phyloP scores from a whole-genome alignment of 2,888 invertebrate genomes.

The Xestia xanthographa region DNA sequence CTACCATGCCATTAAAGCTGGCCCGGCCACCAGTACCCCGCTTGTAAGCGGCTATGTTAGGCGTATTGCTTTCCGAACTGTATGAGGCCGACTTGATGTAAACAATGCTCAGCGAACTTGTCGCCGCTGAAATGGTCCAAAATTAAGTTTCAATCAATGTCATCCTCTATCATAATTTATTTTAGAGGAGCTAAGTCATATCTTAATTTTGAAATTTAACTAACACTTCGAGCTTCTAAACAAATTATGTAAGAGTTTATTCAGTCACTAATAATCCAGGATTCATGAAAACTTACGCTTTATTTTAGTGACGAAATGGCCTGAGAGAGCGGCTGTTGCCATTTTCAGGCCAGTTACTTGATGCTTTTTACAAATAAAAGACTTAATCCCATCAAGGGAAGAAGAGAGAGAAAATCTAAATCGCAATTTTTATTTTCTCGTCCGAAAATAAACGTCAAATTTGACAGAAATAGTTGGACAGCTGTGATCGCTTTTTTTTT shows the following conservation, averaged over 20 bases:
- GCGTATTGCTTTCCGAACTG: conserved; percentile 88
- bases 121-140: conserved; percentile 77
- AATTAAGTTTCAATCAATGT: conserved; percentile 6
- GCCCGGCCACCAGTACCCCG: conserved; percentile 97
- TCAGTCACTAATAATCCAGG: conserved; percentile 28
- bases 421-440: conserved; percentile 5
- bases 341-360: conserved; percentile 78
- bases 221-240: conserved; percentile 27
- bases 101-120: conserved; percentile 84
- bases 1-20: conserved; percentile 98
- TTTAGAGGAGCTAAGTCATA: conserved; percentile 25
- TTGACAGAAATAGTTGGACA: not conserved
- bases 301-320: conserved; percentile 81
- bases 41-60: conserved; percentile 93
- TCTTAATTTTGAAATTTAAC: conserved; percentile 35
- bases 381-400: conserved; percentile 58
- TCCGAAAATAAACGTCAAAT: conserved; percentile 41
- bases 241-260: conserved; percentile 83
- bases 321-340: conserved; percentile 84
- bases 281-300: conserved; percentile 78
- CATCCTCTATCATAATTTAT: conserved; percentile 1
- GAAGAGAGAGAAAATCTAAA: conserved; percentile 22
- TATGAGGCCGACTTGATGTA: conserved; percentile 89
- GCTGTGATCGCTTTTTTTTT: too few relatives aligned
- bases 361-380: conserved; percentile 46